phyloP scores from a whole-genome alignment of 2,113 vertebrate species.

The Leptobrachium ailaonicum region DNA sequence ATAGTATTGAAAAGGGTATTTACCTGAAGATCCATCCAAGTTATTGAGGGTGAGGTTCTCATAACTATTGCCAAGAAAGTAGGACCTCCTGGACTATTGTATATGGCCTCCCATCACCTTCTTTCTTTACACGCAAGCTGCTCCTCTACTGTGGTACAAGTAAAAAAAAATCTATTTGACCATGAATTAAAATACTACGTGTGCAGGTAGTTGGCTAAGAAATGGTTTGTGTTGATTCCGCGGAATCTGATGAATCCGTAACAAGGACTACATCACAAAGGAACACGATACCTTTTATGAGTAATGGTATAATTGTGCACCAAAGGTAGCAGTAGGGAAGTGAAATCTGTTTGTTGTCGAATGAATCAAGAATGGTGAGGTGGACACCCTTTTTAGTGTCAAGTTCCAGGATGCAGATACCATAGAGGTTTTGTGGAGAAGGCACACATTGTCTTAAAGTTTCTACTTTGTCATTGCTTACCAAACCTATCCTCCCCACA shows the following conservation, averaged over 20 bases:
- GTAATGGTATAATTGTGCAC: neutral
- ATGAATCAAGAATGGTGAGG: neutral
- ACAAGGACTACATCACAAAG: neutral
- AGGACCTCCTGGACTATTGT: neutral
- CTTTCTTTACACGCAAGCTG: no score
- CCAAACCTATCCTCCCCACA: no score
- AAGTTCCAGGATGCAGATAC: no score
- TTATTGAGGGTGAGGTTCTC: neutral
- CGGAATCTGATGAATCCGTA: neutral
- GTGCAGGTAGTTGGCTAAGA: neutral
- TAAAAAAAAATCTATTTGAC: no score
- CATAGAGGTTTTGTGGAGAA: no score
- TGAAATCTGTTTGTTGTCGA: neutral
- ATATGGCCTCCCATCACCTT: neutral
- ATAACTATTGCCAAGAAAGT: neutral
- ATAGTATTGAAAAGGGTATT: constrained; percentile 6
- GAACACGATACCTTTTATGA: neutral
- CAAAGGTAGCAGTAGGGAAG: neutral
- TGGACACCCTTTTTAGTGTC: neutral
- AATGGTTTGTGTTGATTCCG: neutral
- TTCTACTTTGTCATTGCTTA: no score
- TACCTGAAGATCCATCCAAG: neutral
- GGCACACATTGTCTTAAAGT: no score
- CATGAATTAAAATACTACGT: no score
- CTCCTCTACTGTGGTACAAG: neutral